A percentile compares a stretch with the other conserved stretches of the same genome.
Evolutionary conservation across 2,113 vertebrate genomes (phyloP).

Genomic region (Trogon surrucura): DNA sequence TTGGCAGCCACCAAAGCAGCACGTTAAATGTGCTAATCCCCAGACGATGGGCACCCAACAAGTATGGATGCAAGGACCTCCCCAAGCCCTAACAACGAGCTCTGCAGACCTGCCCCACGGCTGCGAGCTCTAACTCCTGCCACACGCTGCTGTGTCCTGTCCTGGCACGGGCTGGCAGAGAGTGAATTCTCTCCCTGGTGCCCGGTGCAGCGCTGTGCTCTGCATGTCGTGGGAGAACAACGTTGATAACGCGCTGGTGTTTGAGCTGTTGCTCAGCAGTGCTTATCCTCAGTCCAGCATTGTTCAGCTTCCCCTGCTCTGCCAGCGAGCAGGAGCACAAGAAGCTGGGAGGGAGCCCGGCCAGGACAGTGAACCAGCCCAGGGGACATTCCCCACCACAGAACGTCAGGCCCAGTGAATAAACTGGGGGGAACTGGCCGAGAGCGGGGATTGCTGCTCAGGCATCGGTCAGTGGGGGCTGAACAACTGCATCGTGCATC

Average conservation of each 20-base stretch:
- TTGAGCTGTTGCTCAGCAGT: not conserved
- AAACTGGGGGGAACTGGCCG: not conserved
- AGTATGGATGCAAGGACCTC: not conserved
- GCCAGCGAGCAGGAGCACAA: not conserved
- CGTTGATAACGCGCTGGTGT: not conserved
- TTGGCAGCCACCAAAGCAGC: not conserved
- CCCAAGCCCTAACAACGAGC: not conserved
- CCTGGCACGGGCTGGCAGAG: not conserved
- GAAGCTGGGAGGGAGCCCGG: not conserved
- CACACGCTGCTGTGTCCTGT: fast-evolving
- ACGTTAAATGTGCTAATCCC: not conserved
- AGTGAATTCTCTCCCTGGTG: not conserved
- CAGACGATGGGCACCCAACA: not conserved
- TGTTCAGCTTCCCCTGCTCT: not conserved
- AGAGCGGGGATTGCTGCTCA: not conserved
- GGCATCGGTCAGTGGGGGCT: not conserved
- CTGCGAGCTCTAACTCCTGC: not conserved
- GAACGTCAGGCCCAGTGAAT: too few species aligned
- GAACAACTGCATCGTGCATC: not conserved
- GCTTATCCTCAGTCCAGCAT: not conserved
- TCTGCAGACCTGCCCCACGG: not conserved
- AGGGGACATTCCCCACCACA: not conserved
- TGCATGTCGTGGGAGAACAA: not conserved
- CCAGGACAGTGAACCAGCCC: not conserved
- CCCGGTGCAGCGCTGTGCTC: not conserved